These are phyloP conservation scores for Dynastes maya DNA, from an alignment of 2,888 invertebrate species.

Conservation along the genomic window DNA sequence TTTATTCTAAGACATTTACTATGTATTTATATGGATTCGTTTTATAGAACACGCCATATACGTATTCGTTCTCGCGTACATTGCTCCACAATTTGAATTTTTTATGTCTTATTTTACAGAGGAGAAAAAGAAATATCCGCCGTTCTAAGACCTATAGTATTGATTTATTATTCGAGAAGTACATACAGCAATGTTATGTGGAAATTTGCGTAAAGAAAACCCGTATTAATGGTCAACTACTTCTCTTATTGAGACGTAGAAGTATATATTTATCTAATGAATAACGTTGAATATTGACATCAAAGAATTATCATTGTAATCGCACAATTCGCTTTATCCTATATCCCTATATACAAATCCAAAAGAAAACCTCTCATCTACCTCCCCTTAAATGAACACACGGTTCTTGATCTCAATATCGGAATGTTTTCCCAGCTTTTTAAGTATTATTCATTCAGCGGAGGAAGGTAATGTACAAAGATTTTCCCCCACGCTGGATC, in stretches of 20 bases:
- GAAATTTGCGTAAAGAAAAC: neutral
- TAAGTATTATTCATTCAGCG: slow-evolving; percentile 61
- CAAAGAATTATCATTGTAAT: neutral
- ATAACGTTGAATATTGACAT: too few relatives aligned
- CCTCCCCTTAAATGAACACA: slow-evolving; percentile 34
- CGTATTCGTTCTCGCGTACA: slow-evolving; percentile 30
- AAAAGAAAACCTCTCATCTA: slow-evolving; percentile 17
- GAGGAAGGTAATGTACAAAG: slow-evolving; percentile 53
- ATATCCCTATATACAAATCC: neutral
- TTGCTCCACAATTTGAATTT: slow-evolving; percentile 47
- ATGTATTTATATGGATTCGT: slow-evolving; percentile 67
- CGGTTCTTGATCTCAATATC: slow-evolving; percentile 53
- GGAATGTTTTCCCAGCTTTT: slow-evolving; percentile 66
- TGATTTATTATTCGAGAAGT: neutral
- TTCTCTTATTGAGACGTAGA: neutral
- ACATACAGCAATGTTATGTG: neutral
- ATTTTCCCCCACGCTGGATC: slow-evolving; percentile 56
- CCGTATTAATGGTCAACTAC: neutral
- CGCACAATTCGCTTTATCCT: slow-evolving; percentile 19
- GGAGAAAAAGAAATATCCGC: slow-evolving; percentile 14
- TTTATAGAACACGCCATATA: slow-evolving; percentile 59
- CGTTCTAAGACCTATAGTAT: neutral
- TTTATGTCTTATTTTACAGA: slow-evolving; percentile 39
- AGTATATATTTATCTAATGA: too few relatives aligned
- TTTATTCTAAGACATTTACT: slow-evolving; percentile 69